Percentiles rank a stretch among this genome's conserved stretches.
Conservation (phyloP, 1,140 invertebrate species). For the Drusus annulatus region DNA sequence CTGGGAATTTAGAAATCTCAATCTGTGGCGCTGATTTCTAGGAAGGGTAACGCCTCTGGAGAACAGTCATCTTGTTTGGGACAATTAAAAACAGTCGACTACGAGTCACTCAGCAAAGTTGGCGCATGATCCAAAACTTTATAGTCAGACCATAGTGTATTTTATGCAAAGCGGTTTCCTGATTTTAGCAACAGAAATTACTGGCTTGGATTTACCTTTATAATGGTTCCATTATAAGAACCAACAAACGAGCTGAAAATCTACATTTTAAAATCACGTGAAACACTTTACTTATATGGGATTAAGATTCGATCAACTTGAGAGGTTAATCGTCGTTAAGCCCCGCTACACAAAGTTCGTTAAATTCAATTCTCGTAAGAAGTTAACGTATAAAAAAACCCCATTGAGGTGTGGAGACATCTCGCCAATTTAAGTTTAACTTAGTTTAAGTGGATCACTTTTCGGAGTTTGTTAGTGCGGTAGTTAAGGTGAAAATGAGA, state of each 20-base stretch:
- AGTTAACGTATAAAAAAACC: constrained; percentile 28
- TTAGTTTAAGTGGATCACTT: constrained; percentile 48
- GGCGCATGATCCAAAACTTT: constrained; percentile 6
- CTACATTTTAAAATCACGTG: no score
- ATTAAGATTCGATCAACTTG: no score
- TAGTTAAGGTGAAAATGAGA: constrained; percentile 6
- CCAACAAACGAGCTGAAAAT: no score
- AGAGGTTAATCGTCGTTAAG: background rate
- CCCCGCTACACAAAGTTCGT: constrained; percentile 1
- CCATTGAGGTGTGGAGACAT: constrained; percentile 42
- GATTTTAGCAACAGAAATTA: no score
- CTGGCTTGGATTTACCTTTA: no score
- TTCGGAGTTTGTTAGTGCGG: constrained; percentile 32
- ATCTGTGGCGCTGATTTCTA: constrained; percentile 23
- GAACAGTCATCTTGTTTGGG: constrained; percentile 43
- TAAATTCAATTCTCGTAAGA: constrained; percentile 45
- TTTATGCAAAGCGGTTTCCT: no score
- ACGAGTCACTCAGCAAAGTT: constrained; percentile 17
- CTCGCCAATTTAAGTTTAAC: constrained; percentile 56
- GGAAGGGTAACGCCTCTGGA: constrained; percentile 21
- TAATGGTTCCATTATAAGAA: no score
- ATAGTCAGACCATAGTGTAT: no score
- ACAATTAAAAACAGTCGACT: constrained; percentile 53
- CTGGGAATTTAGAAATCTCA: constrained; percentile 39
- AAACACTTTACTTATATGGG: no score